Percentiles rank a stretch among this genome's conserved stretches.
These are phyloP conservation scores for Stomatorhinus walkeri DNA, from an alignment of 2,797 vertebrate species.

Conservation along the genomic window DNA sequence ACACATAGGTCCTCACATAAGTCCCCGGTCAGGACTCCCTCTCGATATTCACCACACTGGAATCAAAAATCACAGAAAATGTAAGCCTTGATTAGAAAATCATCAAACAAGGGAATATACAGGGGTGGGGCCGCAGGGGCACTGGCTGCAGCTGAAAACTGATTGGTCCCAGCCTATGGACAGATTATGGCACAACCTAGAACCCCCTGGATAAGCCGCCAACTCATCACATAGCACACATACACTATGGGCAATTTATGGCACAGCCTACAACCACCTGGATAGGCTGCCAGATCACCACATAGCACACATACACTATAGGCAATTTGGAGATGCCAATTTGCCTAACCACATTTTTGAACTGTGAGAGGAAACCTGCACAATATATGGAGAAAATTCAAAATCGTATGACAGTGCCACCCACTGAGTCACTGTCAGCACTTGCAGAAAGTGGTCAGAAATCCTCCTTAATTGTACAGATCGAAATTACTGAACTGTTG, in stretches of 20 bases:
- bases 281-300: neutral
- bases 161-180: neutral
- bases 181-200: neutral
- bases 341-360: neutral
- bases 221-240: neutral
- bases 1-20: conserved; percentile 88
- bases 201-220: neutral
- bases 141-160: neutral
- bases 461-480: neutral
- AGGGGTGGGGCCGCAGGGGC: neutral
- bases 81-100: neutral
- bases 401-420: neutral
- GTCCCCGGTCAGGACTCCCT: conserved; percentile 72
- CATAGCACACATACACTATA: neutral
- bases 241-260: neutral
- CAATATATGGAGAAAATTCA: neutral
- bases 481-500: neutral
- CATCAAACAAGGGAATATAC: neutral
- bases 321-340: neutral
- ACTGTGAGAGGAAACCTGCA: neutral
- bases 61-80: neutral
- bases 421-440: neutral
- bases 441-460: neutral
- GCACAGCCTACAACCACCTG: neutral
- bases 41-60: conserved; percentile 79